A percentile compares a stretch with the other conserved stretches of the same genome.
These are phyloP conservation scores for Diloba caeruleocephala DNA, from an alignment of 2,888 invertebrate species.

Conservation along the genomic window DNA sequence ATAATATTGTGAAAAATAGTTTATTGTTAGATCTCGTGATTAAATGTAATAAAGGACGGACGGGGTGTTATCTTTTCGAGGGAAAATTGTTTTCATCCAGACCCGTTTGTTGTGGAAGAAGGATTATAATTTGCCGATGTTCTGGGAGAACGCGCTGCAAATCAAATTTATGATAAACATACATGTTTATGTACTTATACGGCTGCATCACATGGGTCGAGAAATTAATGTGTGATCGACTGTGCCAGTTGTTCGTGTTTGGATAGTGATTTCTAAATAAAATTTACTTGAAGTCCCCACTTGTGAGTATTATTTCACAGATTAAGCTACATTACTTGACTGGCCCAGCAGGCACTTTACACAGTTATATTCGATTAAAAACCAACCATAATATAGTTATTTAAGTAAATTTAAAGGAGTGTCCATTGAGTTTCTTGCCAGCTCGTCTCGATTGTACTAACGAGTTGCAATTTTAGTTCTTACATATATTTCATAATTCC, in stretches of 20 bases:
- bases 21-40: slow-evolving; percentile 87
- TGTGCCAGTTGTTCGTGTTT: slow-evolving; percentile 11
- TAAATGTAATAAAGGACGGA: slow-evolving; percentile 78
- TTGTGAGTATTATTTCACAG: no score
- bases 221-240: slow-evolving; percentile 32
- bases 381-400: no score
- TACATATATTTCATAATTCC: no score
- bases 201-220: slow-evolving; percentile 28
- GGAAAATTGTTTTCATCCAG: slow-evolving; percentile 81
- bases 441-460: no score
- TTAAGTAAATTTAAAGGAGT: no score
- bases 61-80: slow-evolving; percentile 71
- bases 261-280: slow-evolving; percentile 29
- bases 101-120: slow-evolving; percentile 73
- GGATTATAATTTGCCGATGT: slow-evolving; percentile 69
- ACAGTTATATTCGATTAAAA: no score
- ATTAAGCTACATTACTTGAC: no score
- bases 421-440: no score
- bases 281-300: not conserved
- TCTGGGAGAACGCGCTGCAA: slow-evolving; percentile 43
- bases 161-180: slow-evolving; percentile 53
- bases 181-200: slow-evolving; percentile 23
- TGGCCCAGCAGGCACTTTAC: no score
- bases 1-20: slow-evolving; percentile 85
- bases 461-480: no score